Evolutionary conservation across 2,797 vertebrate species (phyloP), one percentile per base, ranked within the genome.

Genomic region (Sebastes hubbsi): DNA sequence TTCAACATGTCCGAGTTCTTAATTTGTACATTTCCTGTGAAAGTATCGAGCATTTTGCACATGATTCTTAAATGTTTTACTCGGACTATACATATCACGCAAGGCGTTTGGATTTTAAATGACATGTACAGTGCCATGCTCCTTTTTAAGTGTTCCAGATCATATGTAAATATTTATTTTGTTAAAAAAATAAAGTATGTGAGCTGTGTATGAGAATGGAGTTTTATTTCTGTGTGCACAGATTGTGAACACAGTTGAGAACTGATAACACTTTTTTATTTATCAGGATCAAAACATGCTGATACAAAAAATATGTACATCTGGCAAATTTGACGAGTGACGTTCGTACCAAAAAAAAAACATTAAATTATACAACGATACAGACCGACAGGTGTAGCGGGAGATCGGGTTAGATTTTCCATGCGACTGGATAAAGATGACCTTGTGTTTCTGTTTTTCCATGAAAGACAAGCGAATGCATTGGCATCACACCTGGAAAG

Each of bases 151-250:
- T 92, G 90, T 90, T 82, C 42, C 81, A 83, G 84, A 92, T 90
- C 87, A 84, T 84, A 85, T 95, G 90, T 94, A 93, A 84, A 93
- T 94, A 94, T 94, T 91, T 95, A 94, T 95, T 96, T 96, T 95
- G 84, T 90, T 91, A 94, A 90, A 93, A 61, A 92, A 94, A 90
- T 89, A 90, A 95, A 92, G 85, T 84, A 80, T 71, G 76, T 90
- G 76, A 87, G 71, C 77, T 76, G 90, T 90, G 87, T 49, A 14
- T 2, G 29, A 80, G 30, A 42, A 25, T 2, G 2, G 16, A 6
- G 34, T 20, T 4, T 76, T 25, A 29, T 78, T 59, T 62, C 22
- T 4, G n/a, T 42, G 54, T 38, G 24, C 32, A 54, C 13, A 62
- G 34, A 56, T 63, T 3, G 29, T 24, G 10, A 72, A 0, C 71